Evolutionary conservation across 2,888 invertebrate species (phyloP), one percentile per base, ranked within the genome.

Genomic region (Ariolimax columbianus): DNA sequence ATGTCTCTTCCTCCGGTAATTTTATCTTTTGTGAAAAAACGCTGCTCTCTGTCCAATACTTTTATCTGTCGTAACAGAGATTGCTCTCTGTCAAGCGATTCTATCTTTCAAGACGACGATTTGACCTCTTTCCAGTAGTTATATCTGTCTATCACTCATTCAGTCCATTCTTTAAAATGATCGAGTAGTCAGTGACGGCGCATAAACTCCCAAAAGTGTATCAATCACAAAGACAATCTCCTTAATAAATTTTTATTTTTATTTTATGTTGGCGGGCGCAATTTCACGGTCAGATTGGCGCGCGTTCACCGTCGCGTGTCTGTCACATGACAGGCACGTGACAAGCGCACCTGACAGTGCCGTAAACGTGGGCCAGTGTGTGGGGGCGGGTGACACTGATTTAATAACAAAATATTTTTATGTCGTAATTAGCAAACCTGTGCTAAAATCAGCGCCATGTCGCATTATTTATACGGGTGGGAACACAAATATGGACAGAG

Each of bases 281-380:
- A 78, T 79, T 79, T 79, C 79, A 79, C 79, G 43, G 68, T 79
- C 79, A 79, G 79, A 43, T 79, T 79, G 66, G 23, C 11, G 30
- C 59, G 23, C 9, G 33, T 30, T 38, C 43, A 1, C 26, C 1
- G 66, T 6, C 79, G 47, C 17, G 47, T 79, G 68, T 30, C 40
- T 59, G 66, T 79, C 79, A 66, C 66, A 68, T 43, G 79, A 79
- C 66, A 19, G 19, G 4, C 79, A 68, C 79, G 66, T 68, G 79
- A 40, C 40, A 30, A 2, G 40, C 40, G 63, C 79, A 68, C 79
- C 79, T 79, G 79, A 68, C 63, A 30, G 33, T 79, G 79, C 26
- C 33, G 79, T 43, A 63, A 78, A 63, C 40, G 51, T 4, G 19
- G 63, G 40, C 26, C n/a, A 66, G 79, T 68, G 47, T 43, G 47